Percentiles rank a stretch among this genome's conserved stretches.
phyloP scores from a whole-genome alignment of 2,113 vertebrate species.

The Semicossyphus pulcher region DNA sequence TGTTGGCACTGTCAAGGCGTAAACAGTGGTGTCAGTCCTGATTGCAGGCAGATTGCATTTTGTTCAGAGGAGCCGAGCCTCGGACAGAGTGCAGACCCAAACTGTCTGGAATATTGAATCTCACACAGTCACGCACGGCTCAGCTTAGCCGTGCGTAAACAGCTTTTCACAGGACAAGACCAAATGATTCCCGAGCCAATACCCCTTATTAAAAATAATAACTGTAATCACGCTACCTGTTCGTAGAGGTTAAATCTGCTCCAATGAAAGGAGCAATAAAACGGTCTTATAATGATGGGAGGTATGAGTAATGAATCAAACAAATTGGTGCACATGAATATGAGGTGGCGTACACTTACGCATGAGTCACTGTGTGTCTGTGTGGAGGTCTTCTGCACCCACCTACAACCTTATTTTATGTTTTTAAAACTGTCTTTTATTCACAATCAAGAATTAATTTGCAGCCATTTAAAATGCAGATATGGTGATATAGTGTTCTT shows the following conservation, averaged over 20 bases:
- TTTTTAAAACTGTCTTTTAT: background rate
- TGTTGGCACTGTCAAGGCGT: slow-evolving; percentile 49
- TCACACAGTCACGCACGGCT: slow-evolving; percentile 43
- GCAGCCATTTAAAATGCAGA: background rate
- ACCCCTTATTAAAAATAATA: slow-evolving; percentile 83
- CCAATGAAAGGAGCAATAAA: slow-evolving; percentile 75
- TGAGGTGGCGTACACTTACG: slow-evolving; percentile 22
- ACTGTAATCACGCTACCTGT: slow-evolving; percentile 78
- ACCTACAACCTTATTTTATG: background rate
- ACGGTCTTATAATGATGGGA: slow-evolving; percentile 58
- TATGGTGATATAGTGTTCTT: background rate
- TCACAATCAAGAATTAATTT: slow-evolving; percentile 14
- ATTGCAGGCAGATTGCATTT: slow-evolving; percentile 74
- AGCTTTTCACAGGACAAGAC: slow-evolving; percentile 64
- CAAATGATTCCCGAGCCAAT: slow-evolving; percentile 74
- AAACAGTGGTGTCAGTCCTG: slow-evolving; percentile 73
- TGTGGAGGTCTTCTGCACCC: background rate
- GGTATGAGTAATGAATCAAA: slow-evolving; percentile 73
- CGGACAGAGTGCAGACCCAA: slow-evolving; percentile 37
- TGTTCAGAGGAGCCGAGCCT: slow-evolving; percentile 41
- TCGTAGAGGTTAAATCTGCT: slow-evolving; percentile 66
- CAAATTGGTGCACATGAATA: slow-evolving; percentile 46
- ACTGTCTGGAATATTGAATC: slow-evolving; percentile 63
- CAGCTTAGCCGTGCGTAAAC: slow-evolving; percentile 51
- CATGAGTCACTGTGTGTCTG: background rate